phyloP scores from a whole-genome alignment of 2,888 invertebrate genomes.

The Hirtodrosophila confusa region DNA sequence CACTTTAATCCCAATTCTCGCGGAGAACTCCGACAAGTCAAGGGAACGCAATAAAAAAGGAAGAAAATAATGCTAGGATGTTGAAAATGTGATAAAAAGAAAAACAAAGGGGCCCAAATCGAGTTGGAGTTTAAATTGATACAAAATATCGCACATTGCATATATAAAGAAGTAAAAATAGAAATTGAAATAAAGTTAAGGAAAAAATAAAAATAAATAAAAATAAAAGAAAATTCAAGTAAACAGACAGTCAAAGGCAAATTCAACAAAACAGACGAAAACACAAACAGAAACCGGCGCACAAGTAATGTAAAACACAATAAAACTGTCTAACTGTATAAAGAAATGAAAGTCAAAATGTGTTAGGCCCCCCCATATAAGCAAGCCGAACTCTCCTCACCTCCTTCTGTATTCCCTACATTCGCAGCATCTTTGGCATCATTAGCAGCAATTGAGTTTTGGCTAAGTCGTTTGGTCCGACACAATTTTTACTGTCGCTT shows the following conservation, averaged over 20 bases:
- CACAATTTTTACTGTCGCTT: constrained; percentile 44
- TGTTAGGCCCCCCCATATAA: constrained; percentile 3
- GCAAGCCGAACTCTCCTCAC: neutral
- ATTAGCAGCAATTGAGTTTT: constrained; percentile 63
- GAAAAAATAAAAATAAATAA: constrained; percentile 30
- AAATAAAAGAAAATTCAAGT: constrained; percentile 43
- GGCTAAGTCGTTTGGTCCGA: constrained; percentile 45
- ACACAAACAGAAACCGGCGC: constrained; percentile 31
- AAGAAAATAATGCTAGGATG: no score
- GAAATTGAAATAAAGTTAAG: constrained; percentile 73
- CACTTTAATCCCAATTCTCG: constrained; percentile 29
- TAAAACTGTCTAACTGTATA: constrained; percentile 75
- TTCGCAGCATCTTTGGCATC: constrained; percentile 54
- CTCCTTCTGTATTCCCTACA: neutral
- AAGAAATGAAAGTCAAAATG: constrained; percentile 78
- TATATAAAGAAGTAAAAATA: constrained; percentile 59
- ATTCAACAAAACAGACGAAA: constrained; percentile 3
- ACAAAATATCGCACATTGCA: constrained; percentile 65
- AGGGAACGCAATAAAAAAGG: constrained; percentile 9
- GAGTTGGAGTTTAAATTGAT: constrained; percentile 27
- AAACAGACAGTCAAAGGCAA: constrained; percentile 48
- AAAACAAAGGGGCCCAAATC: constrained; percentile 30
- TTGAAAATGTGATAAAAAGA: constrained; percentile 29
- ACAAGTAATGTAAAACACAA: constrained; percentile 71
- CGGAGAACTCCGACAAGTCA: constrained; percentile 25